A percentile compares a stretch with the other conserved stretches of the same genome.
These are phyloP conservation scores for Eupithecia exiguata DNA, from an alignment of 2,888 invertebrate genomes.

Conservation along the genomic window DNA sequence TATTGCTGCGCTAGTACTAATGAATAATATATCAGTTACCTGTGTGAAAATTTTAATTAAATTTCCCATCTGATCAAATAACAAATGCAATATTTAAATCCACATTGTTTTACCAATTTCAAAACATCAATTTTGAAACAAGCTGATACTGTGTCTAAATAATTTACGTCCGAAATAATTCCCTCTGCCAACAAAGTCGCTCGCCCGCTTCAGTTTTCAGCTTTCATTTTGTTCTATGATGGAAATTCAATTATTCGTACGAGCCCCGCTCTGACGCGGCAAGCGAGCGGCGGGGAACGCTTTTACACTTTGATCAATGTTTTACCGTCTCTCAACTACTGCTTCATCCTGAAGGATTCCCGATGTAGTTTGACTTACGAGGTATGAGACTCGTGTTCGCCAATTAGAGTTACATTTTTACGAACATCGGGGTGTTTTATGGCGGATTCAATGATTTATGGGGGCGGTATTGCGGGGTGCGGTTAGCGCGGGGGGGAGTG, in stretches of 20 bases:
- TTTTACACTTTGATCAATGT: conserved; percentile 77
- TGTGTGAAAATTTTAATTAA: conserved; percentile 16
- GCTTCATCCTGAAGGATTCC: conserved; percentile 59
- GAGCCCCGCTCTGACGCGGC: conserved; percentile 65
- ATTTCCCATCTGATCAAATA: conserved; percentile 23
- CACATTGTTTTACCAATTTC: conserved; percentile 42
- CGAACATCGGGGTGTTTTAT: conserved; percentile 82
- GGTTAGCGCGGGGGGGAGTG: conserved; percentile 63
- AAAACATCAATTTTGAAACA: conserved; percentile 66
- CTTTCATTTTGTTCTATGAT: conserved; percentile 82
- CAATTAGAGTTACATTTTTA: conserved; percentile 83
- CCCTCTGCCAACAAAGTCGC: conserved; percentile 77
- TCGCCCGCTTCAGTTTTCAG: conserved; percentile 78
- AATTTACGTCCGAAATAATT: conserved; percentile 81
- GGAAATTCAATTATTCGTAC: conserved; percentile 83
- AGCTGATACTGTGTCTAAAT: conserved; percentile 68
- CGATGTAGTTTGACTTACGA: conserved; percentile 68
- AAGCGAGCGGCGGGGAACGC: conserved; percentile 66
- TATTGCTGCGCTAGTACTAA: not conserved
- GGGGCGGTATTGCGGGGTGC: conserved; percentile 79
- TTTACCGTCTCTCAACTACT: conserved; percentile 70
- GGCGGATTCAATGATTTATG: conserved; percentile 83
- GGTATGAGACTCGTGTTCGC: conserved; percentile 76
- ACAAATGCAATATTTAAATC: conserved; percentile 12
- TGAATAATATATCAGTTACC: conserved; percentile 4